A percentile compares a stretch with the other conserved stretches of the same genome.
Evolutionary conservation across 2,888 invertebrate species (phyloP).

Genomic region (Caenorhabditis afra): DNA sequence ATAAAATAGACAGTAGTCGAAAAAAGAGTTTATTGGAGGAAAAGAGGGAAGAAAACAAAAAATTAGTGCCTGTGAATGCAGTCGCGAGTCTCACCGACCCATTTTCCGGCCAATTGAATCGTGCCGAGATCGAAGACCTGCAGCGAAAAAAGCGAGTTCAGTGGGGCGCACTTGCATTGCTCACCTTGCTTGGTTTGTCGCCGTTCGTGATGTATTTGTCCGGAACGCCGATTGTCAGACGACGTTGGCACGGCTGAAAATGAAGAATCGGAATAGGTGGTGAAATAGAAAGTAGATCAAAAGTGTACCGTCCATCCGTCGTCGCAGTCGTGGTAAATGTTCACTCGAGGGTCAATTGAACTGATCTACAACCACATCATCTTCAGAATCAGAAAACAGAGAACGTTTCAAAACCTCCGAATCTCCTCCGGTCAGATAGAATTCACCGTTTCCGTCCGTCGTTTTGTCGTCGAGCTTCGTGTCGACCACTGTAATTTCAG

Average conservation of each 20-base stretch:
- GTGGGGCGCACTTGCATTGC: not conserved
- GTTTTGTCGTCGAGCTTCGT: slow-evolving; percentile 65
- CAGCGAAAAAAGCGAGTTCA: not conserved
- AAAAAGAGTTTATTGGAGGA: not conserved
- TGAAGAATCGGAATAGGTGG: too few species aligned
- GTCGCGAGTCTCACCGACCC: slow-evolving; percentile 66
- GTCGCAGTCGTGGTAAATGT: slow-evolving; percentile 65
- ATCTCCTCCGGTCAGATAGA: slow-evolving; percentile 57
- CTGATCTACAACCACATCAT: slow-evolving; percentile 23
- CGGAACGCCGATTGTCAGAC: slow-evolving; percentile 65
- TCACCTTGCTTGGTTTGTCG: slow-evolving; percentile 42
- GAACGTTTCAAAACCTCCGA: slow-evolving; percentile 21
- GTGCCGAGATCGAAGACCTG: slow-evolving; percentile 64
- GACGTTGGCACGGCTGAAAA: slow-evolving; percentile 67
- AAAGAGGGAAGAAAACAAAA: not conserved
- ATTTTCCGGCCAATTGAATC: slow-evolving; percentile 69
- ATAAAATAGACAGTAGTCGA: not conserved
- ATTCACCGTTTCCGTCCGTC: slow-evolving; percentile 60
- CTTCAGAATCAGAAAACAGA: not conserved
- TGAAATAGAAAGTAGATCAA: too few species aligned
- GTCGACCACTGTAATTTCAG: slow-evolving; percentile 58
- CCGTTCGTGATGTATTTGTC: slow-evolving; percentile 66
- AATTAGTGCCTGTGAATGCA: slow-evolving; percentile 63
- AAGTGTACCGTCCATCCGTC: slow-evolving; percentile 66
- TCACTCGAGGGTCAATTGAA: slow-evolving; percentile 59